These are phyloP conservation scores for Tupaia chinensis DNA, from an alignment of 2,113 vertebrate genomes.

Conservation along the genomic window DNA sequence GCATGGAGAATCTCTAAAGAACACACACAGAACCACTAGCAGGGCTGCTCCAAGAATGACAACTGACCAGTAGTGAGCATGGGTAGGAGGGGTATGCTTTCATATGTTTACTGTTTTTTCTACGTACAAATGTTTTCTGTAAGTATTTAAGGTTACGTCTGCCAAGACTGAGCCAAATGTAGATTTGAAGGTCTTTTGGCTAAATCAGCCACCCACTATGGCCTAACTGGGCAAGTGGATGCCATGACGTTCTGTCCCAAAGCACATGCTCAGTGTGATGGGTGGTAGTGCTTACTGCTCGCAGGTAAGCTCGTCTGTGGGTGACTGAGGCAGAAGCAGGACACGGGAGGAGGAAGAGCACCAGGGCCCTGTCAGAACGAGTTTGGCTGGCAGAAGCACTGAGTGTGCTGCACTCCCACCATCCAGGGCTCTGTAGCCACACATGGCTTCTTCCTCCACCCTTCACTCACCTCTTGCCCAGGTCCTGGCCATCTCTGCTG, in stretches of 20 bases:
- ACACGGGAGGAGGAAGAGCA: background rate
- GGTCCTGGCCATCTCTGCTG: background rate
- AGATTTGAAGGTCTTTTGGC: background rate
- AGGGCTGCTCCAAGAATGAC: background rate
- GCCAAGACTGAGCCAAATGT: background rate
- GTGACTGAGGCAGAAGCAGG: background rate
- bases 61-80: background rate
- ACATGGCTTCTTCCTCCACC: too few species aligned
- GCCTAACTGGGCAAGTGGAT: background rate
- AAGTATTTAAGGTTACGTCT: slow-evolving; percentile 35
- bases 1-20: background rate
- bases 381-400: background rate
- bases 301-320: background rate
- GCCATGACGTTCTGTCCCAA: background rate
- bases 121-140: background rate
- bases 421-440: background rate
- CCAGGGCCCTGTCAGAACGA: background rate
- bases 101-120: background rate
- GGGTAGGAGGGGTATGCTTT: background rate
- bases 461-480: background rate
- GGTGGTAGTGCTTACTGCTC: background rate
- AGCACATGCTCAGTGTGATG: background rate
- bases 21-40: background rate
- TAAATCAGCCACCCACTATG: background rate
- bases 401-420: background rate